Evolutionary conservation across 2,113 vertebrate species (phyloP).

Genomic region (Rhinoptilus africanus): DNA sequence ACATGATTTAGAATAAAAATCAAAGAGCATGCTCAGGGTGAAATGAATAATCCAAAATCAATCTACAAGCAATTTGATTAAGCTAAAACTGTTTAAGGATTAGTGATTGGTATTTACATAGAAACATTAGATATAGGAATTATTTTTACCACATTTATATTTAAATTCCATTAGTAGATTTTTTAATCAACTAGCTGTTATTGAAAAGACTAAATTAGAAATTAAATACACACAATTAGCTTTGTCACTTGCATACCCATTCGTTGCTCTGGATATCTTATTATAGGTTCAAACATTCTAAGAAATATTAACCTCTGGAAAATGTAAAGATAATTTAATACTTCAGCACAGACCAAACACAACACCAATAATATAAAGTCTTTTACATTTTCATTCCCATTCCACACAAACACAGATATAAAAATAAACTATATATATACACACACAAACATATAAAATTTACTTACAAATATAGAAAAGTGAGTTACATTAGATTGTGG

Average conservation of each 20-base stretch:
- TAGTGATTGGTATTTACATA: neutral
- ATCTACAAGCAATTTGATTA: conserved; percentile 12
- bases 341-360: neutral
- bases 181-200: neutral
- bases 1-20: neutral
- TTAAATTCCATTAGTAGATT: neutral
- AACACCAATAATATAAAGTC: neutral
- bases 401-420: neutral
- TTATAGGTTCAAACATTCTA: neutral
- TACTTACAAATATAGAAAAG: neutral
- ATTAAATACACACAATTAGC: neutral
- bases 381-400: neutral
- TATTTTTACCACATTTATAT: neutral
- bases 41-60: neutral
- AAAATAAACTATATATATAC: neutral
- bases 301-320: neutral
- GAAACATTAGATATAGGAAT: neutral
- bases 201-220: neutral
- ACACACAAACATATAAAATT: rapidly evolving
- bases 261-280: neutral
- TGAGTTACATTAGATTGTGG: neutral
- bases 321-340: neutral
- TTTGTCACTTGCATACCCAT: neutral
- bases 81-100: neutral
- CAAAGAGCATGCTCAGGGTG: neutral